Conservation (phyloP, 2,888 invertebrate genomes). For the Pollenia amentaria region DNA sequence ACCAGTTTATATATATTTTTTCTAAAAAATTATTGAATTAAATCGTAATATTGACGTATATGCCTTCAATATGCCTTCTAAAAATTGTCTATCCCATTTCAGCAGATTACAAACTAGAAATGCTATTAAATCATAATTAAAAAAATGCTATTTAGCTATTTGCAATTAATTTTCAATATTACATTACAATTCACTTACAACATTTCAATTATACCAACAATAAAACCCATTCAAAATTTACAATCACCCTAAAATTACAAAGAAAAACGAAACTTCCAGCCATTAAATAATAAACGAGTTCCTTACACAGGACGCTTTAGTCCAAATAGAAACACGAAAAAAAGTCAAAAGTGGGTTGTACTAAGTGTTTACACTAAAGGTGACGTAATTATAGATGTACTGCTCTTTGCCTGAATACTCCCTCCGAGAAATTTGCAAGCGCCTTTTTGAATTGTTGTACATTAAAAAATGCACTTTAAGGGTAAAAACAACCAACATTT, state of each 20-base stretch:
- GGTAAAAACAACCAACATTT: slow-evolving; percentile 45
- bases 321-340: slow-evolving; percentile 16
- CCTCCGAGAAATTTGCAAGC: slow-evolving; percentile 63
- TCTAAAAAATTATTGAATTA: too few species aligned
- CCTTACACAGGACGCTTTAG: slow-evolving; percentile 33
- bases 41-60: too few species aligned
- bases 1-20: too few species aligned
- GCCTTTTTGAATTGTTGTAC: slow-evolving; percentile 52
- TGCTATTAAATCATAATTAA: too few species aligned
- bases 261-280: slow-evolving; percentile 8
- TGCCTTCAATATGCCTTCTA: too few species aligned
- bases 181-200: slow-evolving; percentile 18
- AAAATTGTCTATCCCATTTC: too few species aligned
- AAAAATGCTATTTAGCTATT: too few species aligned
- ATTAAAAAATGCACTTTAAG: slow-evolving; percentile 59
- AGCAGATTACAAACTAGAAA: too few species aligned
- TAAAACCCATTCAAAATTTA: slow-evolving; percentile 18
- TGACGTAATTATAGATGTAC: slow-evolving; percentile 76
- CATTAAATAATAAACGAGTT: slow-evolving; percentile 65
- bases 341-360: slow-evolving; percentile 71
- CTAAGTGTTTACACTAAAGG: slow-evolving; percentile 74
- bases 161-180: not conserved
- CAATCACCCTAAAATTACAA: slow-evolving; percentile 22
- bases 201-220: slow-evolving; percentile 54
- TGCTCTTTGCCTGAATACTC: slow-evolving; percentile 63